Conservation (phyloP, 2,888 invertebrate genomes). For the Heliconius sara region DNA sequence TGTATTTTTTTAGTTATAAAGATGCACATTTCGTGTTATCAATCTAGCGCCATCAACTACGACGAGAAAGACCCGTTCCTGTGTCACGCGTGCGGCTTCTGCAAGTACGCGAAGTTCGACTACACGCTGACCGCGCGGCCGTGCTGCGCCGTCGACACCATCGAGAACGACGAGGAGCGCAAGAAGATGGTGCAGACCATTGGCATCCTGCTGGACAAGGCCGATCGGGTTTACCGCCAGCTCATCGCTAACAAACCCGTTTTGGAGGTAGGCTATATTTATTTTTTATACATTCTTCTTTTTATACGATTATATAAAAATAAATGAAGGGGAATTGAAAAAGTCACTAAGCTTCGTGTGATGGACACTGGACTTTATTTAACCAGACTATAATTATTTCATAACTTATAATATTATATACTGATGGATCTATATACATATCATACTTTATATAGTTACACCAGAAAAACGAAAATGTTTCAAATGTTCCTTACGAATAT, state of each 20-base stretch:
- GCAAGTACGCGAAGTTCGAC: conserved; percentile 99
- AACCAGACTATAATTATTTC: neutral
- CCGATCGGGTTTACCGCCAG: conserved; percentile 96
- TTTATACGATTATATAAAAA: neutral
- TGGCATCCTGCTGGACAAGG: conserved; percentile 95
- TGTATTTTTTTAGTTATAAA: too few relatives aligned
- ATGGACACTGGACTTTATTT: neutral
- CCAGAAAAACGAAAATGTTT: neutral
- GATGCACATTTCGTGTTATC: neutral
- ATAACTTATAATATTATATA: too few relatives aligned
- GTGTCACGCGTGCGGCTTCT: conserved; percentile 99
- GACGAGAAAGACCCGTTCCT: conserved; percentile 99
- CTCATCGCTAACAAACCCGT: conserved; percentile 95
- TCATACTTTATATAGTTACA: too few relatives aligned
- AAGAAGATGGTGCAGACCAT: conserved; percentile 97
- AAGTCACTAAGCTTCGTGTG: too few relatives aligned
- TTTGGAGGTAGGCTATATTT: conserved; percentile 86
- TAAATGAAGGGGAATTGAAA: too few relatives aligned
- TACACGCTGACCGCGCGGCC: conserved; percentile 95
- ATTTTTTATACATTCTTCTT: neutral
- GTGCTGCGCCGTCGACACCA: conserved; percentile 98
- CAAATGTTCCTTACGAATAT: neutral
- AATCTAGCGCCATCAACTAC: conserved; percentile 95
- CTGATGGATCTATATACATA: too few relatives aligned
- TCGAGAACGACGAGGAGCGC: conserved; percentile 97